Conservation (phyloP, 2,113 vertebrate species). For the Paramisgurnus dabryanus region DNA sequence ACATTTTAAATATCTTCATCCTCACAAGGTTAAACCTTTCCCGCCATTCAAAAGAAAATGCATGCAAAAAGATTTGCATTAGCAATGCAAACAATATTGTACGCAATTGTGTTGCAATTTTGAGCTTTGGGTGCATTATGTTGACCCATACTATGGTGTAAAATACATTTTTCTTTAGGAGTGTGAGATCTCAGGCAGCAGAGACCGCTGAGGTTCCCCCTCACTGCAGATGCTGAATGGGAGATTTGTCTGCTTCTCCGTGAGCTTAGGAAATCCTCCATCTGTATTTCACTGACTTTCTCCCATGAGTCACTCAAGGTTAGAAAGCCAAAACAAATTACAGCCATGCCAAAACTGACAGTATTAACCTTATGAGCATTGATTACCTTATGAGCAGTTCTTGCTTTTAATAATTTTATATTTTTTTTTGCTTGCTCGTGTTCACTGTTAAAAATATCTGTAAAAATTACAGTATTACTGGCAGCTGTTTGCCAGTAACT, state of each 20-base stretch:
- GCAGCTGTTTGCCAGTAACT: no score
- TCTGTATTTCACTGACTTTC: slow-evolving; percentile 80
- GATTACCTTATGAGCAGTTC: slow-evolving; percentile 61
- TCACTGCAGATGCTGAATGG: slow-evolving; percentile 63
- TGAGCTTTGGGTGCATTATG: slow-evolving; percentile 14
- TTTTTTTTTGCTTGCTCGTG: slow-evolving; percentile 23
- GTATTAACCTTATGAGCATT: slow-evolving; percentile 75
- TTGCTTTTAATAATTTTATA: slow-evolving; percentile 45
- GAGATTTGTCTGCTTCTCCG: slow-evolving; percentile 64
- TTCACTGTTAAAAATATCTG: background rate
- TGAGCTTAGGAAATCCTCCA: slow-evolving; percentile 76
- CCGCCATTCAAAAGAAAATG: slow-evolving; percentile 3
- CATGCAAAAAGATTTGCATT: background rate
- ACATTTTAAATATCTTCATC: slow-evolving; percentile 3
- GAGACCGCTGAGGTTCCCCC: slow-evolving; percentile 34
- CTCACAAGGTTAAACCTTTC: background rate
- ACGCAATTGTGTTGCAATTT: slow-evolving; percentile 16
- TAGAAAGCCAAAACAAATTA: slow-evolving; percentile 84
- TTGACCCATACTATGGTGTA: slow-evolving; percentile 10
- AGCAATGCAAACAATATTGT: background rate
- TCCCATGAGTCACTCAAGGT: slow-evolving; percentile 81
- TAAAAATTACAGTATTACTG: no score
- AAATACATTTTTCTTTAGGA: slow-evolving; percentile 32
- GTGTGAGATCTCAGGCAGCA: slow-evolving; percentile 34
- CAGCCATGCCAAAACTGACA: slow-evolving; percentile 82